Percentiles rank a stretch among this genome's conserved stretches.
These are phyloP conservation scores for Channallabes apus DNA, from an alignment of 2,797 vertebrate genomes.

Conservation along the genomic window DNA sequence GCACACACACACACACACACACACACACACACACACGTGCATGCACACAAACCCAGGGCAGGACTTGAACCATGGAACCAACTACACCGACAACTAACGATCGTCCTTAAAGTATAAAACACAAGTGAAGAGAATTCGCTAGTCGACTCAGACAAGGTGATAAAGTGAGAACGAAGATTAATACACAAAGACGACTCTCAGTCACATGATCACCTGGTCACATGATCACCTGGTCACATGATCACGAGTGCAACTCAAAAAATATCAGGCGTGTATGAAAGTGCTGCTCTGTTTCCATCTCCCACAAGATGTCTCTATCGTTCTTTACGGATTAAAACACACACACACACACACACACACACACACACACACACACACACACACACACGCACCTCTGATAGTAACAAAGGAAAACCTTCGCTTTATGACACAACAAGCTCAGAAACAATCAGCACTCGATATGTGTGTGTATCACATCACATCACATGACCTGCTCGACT, in stretches of 20 bases:
- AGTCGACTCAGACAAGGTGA: too few species aligned
- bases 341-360: too few species aligned
- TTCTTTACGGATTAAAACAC: conserved; percentile 60
- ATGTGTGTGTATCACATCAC: not conserved
- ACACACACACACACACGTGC: too few species aligned
- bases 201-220: not conserved
- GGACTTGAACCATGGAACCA: too few species aligned
- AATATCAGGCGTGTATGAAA: not conserved
- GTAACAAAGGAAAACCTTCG: conserved; percentile 40
- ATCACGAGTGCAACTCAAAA: not conserved
- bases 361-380: conserved; percentile 33
- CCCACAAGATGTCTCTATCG: conserved; percentile 79
- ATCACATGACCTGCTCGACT: not conserved
- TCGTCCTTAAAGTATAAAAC: not conserved
- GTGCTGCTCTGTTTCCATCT: conserved; percentile 54
- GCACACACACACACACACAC: too few species aligned
- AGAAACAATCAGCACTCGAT: not conserved
- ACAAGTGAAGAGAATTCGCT: not conserved
- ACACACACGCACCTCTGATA: conserved; percentile 39
- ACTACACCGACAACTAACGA: too few species aligned
- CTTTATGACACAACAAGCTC: conserved; percentile 2
- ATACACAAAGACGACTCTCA: not conserved
- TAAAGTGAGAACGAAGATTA: not conserved
- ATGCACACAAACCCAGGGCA: too few species aligned
- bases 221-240: too few species aligned